Percentiles rank a stretch among this genome's conserved stretches.
These are phyloP conservation scores for Dunckerocampus dactyliophorus DNA, from an alignment of 2,113 vertebrate species.

Conservation along the genomic window DNA sequence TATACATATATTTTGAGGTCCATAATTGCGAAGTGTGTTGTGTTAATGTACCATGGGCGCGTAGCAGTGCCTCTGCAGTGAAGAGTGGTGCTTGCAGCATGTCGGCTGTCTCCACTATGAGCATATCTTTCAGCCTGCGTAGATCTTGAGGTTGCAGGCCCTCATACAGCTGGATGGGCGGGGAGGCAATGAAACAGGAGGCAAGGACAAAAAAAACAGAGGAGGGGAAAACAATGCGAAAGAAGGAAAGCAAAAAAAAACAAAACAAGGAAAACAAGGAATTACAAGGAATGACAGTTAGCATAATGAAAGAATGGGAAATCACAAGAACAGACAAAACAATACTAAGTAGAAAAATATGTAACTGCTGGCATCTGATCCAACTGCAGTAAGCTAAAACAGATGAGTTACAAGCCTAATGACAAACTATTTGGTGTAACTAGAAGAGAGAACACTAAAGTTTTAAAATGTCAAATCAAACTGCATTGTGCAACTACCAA, in stretches of 20 bases:
- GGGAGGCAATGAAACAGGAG: conserved; percentile 6
- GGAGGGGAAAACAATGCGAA: background rate
- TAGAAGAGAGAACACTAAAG: too few relatives aligned
- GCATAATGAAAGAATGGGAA: conserved; percentile 5
- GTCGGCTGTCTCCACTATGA: conserved; percentile 98
- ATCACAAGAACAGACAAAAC: too few relatives aligned
- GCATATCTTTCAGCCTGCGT: conserved; percentile 92
- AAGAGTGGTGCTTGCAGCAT: conserved; percentile 97
- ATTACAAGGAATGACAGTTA: background rate
- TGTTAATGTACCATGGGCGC: conserved; percentile 84
- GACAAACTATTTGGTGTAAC: too few relatives aligned
- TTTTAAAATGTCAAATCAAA: too few relatives aligned
- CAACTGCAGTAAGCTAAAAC: too few relatives aligned
- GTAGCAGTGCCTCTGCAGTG: conserved; percentile 93
- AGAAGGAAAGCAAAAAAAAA: background rate
- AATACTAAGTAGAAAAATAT: too few relatives aligned
- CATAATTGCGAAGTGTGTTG: conserved; percentile 13
- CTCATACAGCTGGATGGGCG: conserved; percentile 78
- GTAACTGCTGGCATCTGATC: too few relatives aligned
- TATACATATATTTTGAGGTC: background rate
- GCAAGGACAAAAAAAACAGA: background rate
- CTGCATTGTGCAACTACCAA: too few relatives aligned
- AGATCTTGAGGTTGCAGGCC: conserved; percentile 92
- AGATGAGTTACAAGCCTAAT: too few relatives aligned
- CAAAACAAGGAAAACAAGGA: background rate